phyloP scores from a whole-genome alignment of 2,797 vertebrate genomes.

The Discoglossus pictus region DNA sequence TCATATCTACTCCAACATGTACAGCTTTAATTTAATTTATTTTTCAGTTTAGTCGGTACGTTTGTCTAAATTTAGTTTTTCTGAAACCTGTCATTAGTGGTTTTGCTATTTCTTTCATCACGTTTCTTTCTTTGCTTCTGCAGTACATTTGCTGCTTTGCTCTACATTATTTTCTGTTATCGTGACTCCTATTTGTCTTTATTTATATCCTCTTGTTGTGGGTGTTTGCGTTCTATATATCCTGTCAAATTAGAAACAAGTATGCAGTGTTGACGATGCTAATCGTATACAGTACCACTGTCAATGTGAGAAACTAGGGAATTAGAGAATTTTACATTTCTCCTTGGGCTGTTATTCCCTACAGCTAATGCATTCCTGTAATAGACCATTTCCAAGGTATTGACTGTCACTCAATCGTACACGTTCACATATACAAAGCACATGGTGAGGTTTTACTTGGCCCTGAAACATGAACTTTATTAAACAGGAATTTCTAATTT shows the following conservation, averaged over 20 bases:
- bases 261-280: constrained; percentile 31
- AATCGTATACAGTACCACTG: constrained; percentile 46
- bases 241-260: constrained; percentile 24
- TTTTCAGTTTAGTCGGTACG: too few relatives aligned
- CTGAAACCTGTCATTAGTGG: too few relatives aligned
- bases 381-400: constrained; percentile 31
- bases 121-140: constrained; percentile 9
- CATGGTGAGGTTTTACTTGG: too few relatives aligned
- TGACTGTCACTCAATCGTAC: constrained; percentile 25
- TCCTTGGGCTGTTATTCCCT: constrained; percentile 43
- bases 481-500: too few relatives aligned
- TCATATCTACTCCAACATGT: too few relatives aligned
- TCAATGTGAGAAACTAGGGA: constrained; percentile 19
- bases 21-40: too few relatives aligned
- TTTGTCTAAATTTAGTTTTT: too few relatives aligned
- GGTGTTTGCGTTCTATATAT: constrained; percentile 24
- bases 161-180: constrained; percentile 31
- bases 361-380: constrained; percentile 30
- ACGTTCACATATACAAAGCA: too few relatives aligned
- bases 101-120: too few relatives aligned
- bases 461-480: too few relatives aligned
- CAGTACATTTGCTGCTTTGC: background rate
- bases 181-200: constrained; percentile 27
- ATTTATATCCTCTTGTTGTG: constrained; percentile 34
- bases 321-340: constrained; percentile 31